These are phyloP conservation scores for Epizoanthus stellaris DNA, from an alignment of 92 coral and sea anemone genomes.

Conservation along the genomic window DNA sequence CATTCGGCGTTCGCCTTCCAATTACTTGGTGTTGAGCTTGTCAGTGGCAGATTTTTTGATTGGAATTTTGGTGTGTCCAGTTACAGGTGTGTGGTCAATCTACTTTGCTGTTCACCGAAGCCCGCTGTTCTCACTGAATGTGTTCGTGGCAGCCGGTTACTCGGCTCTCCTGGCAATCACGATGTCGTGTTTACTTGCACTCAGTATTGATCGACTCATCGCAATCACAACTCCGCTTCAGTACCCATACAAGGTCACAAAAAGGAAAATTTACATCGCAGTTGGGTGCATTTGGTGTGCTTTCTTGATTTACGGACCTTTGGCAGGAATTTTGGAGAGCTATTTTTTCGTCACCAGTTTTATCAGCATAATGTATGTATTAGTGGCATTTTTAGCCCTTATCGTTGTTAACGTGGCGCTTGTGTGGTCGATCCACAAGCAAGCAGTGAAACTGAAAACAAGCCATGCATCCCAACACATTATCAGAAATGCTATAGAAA, in stretches of 20 bases:
- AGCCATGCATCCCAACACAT: neutral
- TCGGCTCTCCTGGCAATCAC: neutral
- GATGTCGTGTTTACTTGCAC: neutral
- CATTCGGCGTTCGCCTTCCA: too few relatives aligned
- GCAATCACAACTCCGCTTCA: neutral
- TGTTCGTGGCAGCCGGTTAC: neutral
- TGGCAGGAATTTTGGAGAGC: neutral
- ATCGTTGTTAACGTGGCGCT: neutral
- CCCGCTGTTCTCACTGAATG: neutral
- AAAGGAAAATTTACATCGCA: neutral
- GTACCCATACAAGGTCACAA: neutral
- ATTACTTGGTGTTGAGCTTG: neutral
- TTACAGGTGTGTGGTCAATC: neutral
- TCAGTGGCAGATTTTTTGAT: neutral
- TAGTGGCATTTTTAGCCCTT: neutral
- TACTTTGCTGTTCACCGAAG: neutral
- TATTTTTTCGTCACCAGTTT: too few relatives aligned
- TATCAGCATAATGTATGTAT: neutral
- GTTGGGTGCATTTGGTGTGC: neutral
- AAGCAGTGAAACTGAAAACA: neutral
- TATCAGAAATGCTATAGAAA: too few relatives aligned
- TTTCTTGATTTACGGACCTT: neutral
- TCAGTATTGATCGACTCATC: neutral
- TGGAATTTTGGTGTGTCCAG: neutral
- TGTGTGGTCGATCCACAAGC: neutral